Evolutionary conservation across 2,113 vertebrate species (phyloP).

Genomic region (Oostethus manadensis): DNA sequence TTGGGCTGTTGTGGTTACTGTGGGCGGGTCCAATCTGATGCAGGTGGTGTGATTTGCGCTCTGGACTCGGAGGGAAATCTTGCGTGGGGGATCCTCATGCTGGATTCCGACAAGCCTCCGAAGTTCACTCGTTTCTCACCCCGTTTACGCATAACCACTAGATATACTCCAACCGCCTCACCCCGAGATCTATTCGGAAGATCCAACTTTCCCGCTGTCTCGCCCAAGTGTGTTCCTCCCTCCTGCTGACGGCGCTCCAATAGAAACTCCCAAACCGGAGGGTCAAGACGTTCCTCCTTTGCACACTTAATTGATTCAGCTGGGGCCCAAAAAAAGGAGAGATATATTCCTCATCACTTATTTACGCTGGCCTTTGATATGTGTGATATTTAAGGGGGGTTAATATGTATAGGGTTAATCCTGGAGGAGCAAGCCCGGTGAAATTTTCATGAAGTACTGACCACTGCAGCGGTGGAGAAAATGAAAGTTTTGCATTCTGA

Average conservation of each 20-base stretch:
- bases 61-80: conserved; percentile 53
- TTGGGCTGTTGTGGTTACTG: not conserved
- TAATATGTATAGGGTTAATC: conserved; percentile 75
- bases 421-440: conserved; percentile 54
- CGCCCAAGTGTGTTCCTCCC: conserved; percentile 13
- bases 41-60: not conserved
- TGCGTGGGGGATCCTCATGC: conserved; percentile 62
- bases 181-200: conserved; percentile 24
- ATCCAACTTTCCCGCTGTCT: conserved; percentile 21
- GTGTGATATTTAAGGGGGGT: conserved; percentile 75
- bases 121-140: conserved; percentile 37
- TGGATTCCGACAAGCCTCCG: conserved; percentile 64
- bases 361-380: conserved; percentile 76
- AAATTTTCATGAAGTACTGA: conserved; percentile 73
- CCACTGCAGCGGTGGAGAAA: conserved; percentile 45
- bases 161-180: conserved; percentile 48
- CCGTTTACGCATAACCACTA: conserved; percentile 66
- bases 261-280: conserved; percentile 43
- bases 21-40: not conserved
- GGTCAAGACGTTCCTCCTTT: conserved; percentile 44
- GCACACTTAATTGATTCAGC: conserved; percentile 72
- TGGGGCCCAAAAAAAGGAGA: conserved; percentile 57
- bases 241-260: conserved; percentile 26
- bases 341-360: conserved; percentile 73
- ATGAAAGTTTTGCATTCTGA: conserved; percentile 20